These are phyloP conservation scores for Adelges cooleyi DNA, from an alignment of 1,140 invertebrate species.

Conservation along the genomic window DNA sequence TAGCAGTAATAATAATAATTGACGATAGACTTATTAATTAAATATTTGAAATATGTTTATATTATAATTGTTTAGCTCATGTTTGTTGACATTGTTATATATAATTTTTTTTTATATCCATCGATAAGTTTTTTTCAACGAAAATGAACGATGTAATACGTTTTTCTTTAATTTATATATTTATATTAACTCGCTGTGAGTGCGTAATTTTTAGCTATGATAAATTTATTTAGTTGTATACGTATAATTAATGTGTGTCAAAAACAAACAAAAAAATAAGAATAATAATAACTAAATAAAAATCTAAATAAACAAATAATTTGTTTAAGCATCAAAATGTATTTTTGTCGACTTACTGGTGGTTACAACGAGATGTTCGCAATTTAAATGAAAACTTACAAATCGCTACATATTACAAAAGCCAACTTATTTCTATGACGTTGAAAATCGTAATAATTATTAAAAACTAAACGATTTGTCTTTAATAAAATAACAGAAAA, in stretches of 20 bases:
- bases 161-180: conserved; percentile 12
- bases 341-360: too few species aligned
- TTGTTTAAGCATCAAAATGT: too few species aligned
- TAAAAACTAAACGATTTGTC: too few species aligned
- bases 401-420: too few species aligned
- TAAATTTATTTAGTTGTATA: neutral
- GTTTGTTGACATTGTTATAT: conserved; percentile 25
- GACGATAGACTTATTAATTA: conserved; percentile 25
- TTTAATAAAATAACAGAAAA: too few species aligned
- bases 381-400: too few species aligned
- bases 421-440: too few species aligned
- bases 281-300: neutral
- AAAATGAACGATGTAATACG: neutral
- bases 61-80: conserved; percentile 25
- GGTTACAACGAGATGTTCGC: too few species aligned
- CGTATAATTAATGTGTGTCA: conserved; percentile 2
- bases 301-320: too few species aligned
- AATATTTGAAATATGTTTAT: conserved; percentile 25
- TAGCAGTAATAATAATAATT: too few species aligned
- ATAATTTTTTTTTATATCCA: conserved; percentile 3
- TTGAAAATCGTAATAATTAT: too few species aligned
- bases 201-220: neutral
- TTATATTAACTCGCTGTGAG: neutral
- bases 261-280: conserved; percentile 3
- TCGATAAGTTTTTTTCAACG: conserved; percentile 6